phyloP scores from a whole-genome alignment of 2,797 vertebrate species.

The Channallabes apus region DNA sequence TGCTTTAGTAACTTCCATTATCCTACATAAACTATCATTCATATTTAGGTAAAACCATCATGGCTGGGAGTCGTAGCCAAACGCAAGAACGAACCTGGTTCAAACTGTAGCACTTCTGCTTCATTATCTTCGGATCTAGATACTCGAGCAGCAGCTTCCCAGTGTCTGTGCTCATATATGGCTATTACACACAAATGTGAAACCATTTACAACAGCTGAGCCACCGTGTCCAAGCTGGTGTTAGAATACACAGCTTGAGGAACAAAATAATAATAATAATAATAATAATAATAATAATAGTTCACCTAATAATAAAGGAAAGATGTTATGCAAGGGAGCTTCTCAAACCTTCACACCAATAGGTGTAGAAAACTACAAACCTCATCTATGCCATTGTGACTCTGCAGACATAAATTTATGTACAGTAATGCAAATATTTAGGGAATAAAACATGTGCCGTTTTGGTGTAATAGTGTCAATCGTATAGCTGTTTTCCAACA shows the following conservation, averaged over 20 bases:
- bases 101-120: conserved; percentile 1
- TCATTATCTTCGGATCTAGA: conserved; percentile 16
- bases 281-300: too few species aligned
- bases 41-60: not conserved
- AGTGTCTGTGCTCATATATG: conserved; percentile 40
- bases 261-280: too few species aligned
- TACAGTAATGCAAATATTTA: not conserved
- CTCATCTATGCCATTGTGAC: not conserved
- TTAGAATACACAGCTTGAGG: not conserved
- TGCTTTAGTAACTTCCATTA: not conserved
- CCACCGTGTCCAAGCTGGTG: not conserved
- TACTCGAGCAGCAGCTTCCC: not conserved
- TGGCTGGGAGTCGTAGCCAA: not conserved
- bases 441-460: not conserved
- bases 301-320: not conserved
- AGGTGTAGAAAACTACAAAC: too few species aligned
- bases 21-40: not conserved
- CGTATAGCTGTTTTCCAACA: not conserved
- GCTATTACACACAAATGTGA: not conserved
- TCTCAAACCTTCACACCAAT: not conserved
- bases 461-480: not conserved
- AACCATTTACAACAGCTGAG: conserved; percentile 2
- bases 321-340: not conserved
- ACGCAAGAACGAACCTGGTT: conserved; percentile 9
- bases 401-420: not conserved